Percentiles rank a stretch among this genome's conserved stretches.
phyloP scores from a whole-genome alignment of 2,797 vertebrate species.

The Scomberomorus guttatus region DNA sequence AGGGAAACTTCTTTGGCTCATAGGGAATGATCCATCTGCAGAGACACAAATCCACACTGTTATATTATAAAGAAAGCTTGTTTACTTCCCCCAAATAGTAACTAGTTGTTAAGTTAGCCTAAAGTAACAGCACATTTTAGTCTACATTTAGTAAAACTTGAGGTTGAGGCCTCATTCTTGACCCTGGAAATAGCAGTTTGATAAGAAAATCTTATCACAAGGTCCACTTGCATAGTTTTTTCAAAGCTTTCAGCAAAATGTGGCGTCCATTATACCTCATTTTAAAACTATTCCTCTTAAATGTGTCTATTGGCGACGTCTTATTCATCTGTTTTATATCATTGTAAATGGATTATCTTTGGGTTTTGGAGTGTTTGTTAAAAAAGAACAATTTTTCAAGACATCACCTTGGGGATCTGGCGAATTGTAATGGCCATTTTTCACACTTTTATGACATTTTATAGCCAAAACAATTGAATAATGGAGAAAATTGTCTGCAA shows the following conservation, averaged over 20 bases:
- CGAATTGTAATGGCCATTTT: background rate
- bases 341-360: background rate
- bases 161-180: background rate
- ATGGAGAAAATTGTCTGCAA: background rate
- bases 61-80: background rate
- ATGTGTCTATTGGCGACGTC: background rate
- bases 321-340: background rate
- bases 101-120: background rate
- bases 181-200: background rate
- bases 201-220: background rate
- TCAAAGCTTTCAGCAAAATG: background rate
- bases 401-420: too few relatives aligned
- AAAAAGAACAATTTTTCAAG: too few relatives aligned
- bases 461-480: background rate
- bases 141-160: background rate
- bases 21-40: constrained; percentile 92
- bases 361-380: background rate
- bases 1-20: constrained; percentile 97
- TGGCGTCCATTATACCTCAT: background rate
- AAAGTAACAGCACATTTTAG: background rate
- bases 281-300: background rate
- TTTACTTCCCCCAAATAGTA: background rate
- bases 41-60: background rate
- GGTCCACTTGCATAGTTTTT: background rate
- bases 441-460: background rate